These are phyloP conservation scores for Tetramorium simillimum DNA, from an alignment of 1,140 invertebrate species.

Conservation along the genomic window DNA sequence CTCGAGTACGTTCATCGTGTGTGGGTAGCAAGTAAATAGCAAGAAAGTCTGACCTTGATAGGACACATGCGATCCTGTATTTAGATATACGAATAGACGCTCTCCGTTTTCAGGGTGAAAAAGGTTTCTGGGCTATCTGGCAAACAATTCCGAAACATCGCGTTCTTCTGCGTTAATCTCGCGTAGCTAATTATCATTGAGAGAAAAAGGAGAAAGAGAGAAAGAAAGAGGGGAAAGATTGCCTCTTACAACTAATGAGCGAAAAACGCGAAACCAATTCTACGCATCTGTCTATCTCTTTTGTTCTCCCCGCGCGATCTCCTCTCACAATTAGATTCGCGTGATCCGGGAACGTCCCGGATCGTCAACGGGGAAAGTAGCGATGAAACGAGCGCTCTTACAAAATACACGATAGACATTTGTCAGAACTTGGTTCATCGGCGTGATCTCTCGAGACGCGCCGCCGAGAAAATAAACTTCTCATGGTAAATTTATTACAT, in stretches of 20 bases:
- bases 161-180: background rate
- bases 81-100: conserved; percentile 43
- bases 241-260: background rate
- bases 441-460: background rate
- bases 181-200: conserved; percentile 21
- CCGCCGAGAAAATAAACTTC: conserved; percentile 38
- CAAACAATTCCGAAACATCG: conserved; percentile 39
- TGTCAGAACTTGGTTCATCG: conserved; percentile 43
- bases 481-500: conserved; percentile 43
- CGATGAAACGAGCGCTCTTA: background rate
- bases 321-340: conserved; percentile 28
- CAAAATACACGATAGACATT: conserved; percentile 23
- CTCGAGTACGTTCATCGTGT: conserved; percentile 5
- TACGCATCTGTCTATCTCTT: background rate
- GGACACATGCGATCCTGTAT: conserved; percentile 41
- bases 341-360: conserved; percentile 13
- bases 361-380: conserved; percentile 7
- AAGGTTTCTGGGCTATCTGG: conserved; percentile 29
- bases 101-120: conserved; percentile 18
- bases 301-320: background rate
- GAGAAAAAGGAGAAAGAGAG: background rate
- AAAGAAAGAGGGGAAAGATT: background rate
- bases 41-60: conserved; percentile 53
- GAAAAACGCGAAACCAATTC: conserved; percentile 24
- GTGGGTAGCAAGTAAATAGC: conserved; percentile 22